Conservation (phyloP, 2,888 invertebrate species). For the Celastrina argiolus region DNA sequence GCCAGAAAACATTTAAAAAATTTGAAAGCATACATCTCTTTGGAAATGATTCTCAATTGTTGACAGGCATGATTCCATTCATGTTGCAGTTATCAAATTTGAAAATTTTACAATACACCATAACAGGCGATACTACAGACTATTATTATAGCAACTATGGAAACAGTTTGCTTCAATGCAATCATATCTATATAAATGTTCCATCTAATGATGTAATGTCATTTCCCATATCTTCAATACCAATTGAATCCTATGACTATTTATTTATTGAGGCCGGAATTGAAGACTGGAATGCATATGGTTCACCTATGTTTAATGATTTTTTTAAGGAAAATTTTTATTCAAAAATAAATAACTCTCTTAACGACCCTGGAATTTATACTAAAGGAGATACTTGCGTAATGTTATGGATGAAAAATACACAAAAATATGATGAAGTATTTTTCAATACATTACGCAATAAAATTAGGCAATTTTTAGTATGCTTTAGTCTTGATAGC, state of each 20-base stretch:
- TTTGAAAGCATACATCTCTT: conserved; percentile 57
- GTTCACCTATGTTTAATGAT: conserved; percentile 42
- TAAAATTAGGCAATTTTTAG: conserved; percentile 46
- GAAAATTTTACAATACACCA: conserved; percentile 45
- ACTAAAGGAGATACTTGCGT: conserved; percentile 44
- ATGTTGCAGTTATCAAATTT: conserved; percentile 46
- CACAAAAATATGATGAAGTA: conserved; percentile 45
- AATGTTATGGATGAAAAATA: conserved; percentile 52
- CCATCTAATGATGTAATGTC: no score
- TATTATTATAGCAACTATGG: conserved; percentile 29
- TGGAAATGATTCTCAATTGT: conserved; percentile 45
- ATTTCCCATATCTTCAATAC: conserved; percentile 38
- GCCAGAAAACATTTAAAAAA: conserved; percentile 49
- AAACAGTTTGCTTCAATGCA: conserved; percentile 27
- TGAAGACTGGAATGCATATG: conserved; percentile 38
- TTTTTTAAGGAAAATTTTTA: conserved; percentile 48
- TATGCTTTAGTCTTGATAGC: conserved; percentile 36
- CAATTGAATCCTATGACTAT: conserved; percentile 44
- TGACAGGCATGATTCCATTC: conserved; percentile 41
- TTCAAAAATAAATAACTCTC: conserved; percentile 33
- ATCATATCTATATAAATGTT: conserved; percentile 27
- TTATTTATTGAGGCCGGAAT: conserved; percentile 39
- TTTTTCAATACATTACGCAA: conserved; percentile 49
- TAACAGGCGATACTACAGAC: conserved; percentile 37
- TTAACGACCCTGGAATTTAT: conserved; percentile 32